Evolutionary conservation across 2,113 vertebrate genomes (phyloP), one percentile per base, ranked within the genome.

Genomic region (Chascanopsetta lugubris): DNA sequence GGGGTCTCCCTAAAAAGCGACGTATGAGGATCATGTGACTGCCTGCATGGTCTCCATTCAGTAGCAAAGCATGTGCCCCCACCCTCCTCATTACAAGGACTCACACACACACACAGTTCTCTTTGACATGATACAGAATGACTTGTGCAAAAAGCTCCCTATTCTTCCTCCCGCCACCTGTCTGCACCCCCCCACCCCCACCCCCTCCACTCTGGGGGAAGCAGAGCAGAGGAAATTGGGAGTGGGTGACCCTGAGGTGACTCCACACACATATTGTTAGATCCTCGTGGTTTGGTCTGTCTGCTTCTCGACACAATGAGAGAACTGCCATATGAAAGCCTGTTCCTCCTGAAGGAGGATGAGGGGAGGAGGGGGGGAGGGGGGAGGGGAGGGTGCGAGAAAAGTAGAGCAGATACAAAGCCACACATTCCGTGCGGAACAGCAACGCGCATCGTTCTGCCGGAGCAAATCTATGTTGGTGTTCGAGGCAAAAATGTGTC

Each of bases 401-500:
- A 72, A 84, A 79, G 79, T 72, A 45, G 80, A 84, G 60, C 72
- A 72, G 77, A 82, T 83, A 79, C 21, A 73, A 32, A 79, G 78
- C 77, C 13, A 61, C 12, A 3, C 58, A 55, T 67, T 82, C 87
- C 64, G 2, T 34, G 17, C 22, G 66, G 61, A 64, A 80, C 59
- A 73, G 71, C 75, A 80, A 77, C 72, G 75, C 69, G 51, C 62
- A 30, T 71, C 59, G 61, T 73, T 73, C 70, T 81, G 72, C 75
- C 54, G 61, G 54, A 77, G 69, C 71, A 74, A n/a, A 82, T 75
- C 66, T 69, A 63, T 71, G 75, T 79, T 80, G 48, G 55, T 40
- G 74, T 81, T 86, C 67, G 75, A 83, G 69, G 61, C 67, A 38
- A 67, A 34, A 86, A 85, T 77, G 72, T 82, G 70, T 85, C 85